phyloP scores from a whole-genome alignment of 1,140 invertebrate genomes.

The Portunus trituberculatus region DNA sequence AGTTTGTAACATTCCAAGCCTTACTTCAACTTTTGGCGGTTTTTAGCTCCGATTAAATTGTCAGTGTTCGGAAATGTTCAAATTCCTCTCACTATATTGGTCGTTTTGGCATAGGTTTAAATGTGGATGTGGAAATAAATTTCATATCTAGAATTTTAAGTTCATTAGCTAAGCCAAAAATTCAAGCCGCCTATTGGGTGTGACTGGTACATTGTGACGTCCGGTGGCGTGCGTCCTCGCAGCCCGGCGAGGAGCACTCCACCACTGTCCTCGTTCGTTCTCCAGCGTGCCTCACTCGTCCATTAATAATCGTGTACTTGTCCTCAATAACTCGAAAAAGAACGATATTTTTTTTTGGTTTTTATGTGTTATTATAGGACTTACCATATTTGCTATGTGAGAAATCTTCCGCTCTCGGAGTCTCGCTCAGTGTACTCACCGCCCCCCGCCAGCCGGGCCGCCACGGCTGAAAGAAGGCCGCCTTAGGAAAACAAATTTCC shows the following conservation, averaged over 20 bases:
- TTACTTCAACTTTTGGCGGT: neutral
- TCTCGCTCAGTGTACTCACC: neutral
- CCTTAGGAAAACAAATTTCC: neutral
- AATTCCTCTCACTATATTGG: neutral
- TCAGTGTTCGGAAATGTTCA: neutral
- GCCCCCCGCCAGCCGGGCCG: neutral
- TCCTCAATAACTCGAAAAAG: neutral
- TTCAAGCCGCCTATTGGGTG: neutral
- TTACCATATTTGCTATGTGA: conserved; percentile 13
- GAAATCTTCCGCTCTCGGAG: neutral
- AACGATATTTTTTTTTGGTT: neutral
- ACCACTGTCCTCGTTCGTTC: neutral
- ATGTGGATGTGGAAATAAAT: neutral
- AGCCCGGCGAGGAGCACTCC: neutral
- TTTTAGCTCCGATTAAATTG: neutral
- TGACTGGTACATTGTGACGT: neutral
- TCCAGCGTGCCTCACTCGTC: neutral
- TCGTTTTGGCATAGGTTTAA: neutral
- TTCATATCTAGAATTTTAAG: neutral
- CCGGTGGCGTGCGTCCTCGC: neutral
- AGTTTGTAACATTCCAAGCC: conserved; percentile 4
- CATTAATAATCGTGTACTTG: neutral
- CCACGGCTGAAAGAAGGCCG: neutral
- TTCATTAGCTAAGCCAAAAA: neutral
- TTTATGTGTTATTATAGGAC: conserved; percentile 13